These are phyloP conservation scores for Camponotus vicinus DNA, from an alignment of 1,140 invertebrate species.

Conservation along the genomic window DNA sequence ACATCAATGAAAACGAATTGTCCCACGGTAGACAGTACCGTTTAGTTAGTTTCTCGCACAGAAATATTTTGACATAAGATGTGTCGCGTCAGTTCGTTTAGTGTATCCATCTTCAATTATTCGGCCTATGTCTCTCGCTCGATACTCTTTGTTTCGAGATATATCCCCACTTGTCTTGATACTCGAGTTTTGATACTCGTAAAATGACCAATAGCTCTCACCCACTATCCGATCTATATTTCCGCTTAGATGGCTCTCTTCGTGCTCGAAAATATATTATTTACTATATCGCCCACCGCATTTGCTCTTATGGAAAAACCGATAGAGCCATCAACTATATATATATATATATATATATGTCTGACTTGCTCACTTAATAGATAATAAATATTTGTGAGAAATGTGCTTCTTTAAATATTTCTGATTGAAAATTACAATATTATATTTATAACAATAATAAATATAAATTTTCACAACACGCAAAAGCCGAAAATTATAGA, in stretches of 20 bases:
- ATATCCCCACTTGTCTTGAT: conserved; percentile 30
- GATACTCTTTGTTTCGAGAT: conserved; percentile 26
- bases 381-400: conserved; percentile 23
- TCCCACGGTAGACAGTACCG: conserved; percentile 26
- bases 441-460: background rate
- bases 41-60: conserved; percentile 26
- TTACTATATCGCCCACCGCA: conserved; percentile 74
- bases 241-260: conserved; percentile 52
- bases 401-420: background rate
- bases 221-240: conserved; percentile 66
- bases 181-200: conserved; percentile 37
- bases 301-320: conserved; percentile 66
- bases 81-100: conserved; percentile 29
- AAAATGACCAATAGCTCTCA: conserved; percentile 69
- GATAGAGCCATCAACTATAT: conserved; percentile 25
- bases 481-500: too few species aligned
- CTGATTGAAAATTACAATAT: background rate
- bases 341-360: conserved; percentile 2
- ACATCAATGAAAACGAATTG: conserved; percentile 63
- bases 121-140: background rate
- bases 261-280: conserved; percentile 75
- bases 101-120: conserved; percentile 23
- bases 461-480: background rate
- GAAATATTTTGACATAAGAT: conserved; percentile 56
- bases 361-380: conserved; percentile 10